Evolutionary conservation across 2,113 vertebrate species (phyloP), one percentile per base, ranked within the genome.

Genomic region (Poecile atricapillus): DNA sequence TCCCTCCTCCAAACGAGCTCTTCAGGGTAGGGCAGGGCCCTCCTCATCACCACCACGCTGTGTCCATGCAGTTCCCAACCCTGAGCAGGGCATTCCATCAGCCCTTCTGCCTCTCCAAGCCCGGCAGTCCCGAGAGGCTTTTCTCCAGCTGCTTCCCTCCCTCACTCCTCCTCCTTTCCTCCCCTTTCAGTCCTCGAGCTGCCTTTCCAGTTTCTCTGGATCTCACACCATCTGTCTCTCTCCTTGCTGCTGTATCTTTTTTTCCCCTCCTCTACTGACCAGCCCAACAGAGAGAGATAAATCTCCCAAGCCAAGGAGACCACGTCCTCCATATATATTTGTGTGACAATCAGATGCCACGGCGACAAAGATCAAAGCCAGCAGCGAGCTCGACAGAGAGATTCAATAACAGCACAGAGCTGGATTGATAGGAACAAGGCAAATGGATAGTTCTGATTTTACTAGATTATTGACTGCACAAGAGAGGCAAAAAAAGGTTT

Each of bases 391-490:
- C 39, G 0, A 89, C 78, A 44, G 87, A 28, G 67, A 91, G 82
- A 93, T 95, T 83, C 84, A 91, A 88, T 95, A 91, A 94, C 81
- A 90, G 85, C 88, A 39, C 49, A 2, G 58, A 91, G 83, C 71
- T 75, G 81, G 73, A 78, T 69, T 68, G 92, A 93, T 90, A 83
- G 90, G 56, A 94, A 86, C 85, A 75, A 93, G 93, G 85, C 74
- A 95, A 96, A 96, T 46, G 65, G 86, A 96, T 73, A 95, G 93
- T 56, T 93, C 91, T 92, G 79, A 93, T 94, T 95, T 94, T 31
- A 79, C 83, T 15, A 92, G 86, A 93, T 97, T 96, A 96, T 94
- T 94, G 93, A 94, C 88, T 83, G 93, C 86, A 78, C 88, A 88
- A 47, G 2, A 88, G 88, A 81, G 58, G 85, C 30, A 39, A 56